Evolutionary conservation across 2,888 invertebrate species (phyloP).

Genomic region (Synergus japonicus): DNA sequence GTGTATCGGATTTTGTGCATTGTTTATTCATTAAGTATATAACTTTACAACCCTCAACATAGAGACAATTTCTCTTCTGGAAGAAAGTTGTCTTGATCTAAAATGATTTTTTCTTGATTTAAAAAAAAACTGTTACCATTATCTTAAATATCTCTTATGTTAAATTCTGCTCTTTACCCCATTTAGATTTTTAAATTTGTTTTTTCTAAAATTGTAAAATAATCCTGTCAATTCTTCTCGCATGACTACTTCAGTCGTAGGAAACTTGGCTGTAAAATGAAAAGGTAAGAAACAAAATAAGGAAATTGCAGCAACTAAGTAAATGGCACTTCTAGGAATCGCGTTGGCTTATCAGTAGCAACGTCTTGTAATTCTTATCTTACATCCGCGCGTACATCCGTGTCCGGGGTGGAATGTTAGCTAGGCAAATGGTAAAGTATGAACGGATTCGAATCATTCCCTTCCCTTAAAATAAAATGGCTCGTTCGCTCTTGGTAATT

Average conservation of each 20-base stretch:
- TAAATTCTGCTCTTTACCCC: not conserved
- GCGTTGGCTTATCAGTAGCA: constrained; percentile 9
- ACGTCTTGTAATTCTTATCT: constrained; percentile 40
- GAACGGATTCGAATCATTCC: constrained; percentile 15
- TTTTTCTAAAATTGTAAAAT: not conserved
- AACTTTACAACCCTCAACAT: too few relatives aligned
- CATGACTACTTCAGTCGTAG: constrained; percentile 15
- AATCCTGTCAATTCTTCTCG: not conserved
- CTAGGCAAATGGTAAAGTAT: constrained; percentile 24
- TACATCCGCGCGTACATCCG: constrained; percentile 37
- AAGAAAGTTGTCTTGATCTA: too few relatives aligned
- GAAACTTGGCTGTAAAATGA: not conserved
- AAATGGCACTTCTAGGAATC: constrained; percentile 37
- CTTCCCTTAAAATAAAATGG: constrained; percentile 1
- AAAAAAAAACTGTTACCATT: too few relatives aligned
- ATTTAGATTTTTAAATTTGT: not conserved
- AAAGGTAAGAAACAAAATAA: not conserved
- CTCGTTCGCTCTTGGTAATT: not conserved
- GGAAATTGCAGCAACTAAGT: constrained; percentile 22
- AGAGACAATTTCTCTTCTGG: not conserved
- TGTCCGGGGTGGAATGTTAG: constrained; percentile 21
- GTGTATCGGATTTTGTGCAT: not conserved
- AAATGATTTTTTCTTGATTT: too few relatives aligned
- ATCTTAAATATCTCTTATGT: not conserved
- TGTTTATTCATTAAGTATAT: not conserved